Percentiles rank a stretch among this genome's conserved stretches.
These are phyloP conservation scores for Eupristina koningsbergeri DNA, from an alignment of 1,140 invertebrate genomes.

Conservation along the genomic window DNA sequence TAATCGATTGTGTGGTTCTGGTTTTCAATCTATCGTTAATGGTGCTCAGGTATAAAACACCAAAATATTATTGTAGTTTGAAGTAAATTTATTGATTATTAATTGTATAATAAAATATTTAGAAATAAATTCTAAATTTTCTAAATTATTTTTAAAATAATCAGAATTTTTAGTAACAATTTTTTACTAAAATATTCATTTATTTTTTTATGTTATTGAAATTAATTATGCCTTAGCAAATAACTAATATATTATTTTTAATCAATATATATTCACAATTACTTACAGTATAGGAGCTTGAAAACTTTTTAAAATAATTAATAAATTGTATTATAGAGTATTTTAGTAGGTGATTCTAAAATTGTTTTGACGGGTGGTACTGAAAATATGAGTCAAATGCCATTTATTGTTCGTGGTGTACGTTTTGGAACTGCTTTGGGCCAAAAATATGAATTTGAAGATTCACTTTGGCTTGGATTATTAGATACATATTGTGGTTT, in stretches of 20 bases:
- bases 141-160: too few species aligned
- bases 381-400: constrained; percentile 97
- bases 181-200: not conserved
- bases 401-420: constrained; percentile 89
- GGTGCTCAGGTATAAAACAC: constrained; percentile 83
- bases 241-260: not conserved
- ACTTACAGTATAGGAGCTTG: constrained; percentile 30
- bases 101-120: too few species aligned
- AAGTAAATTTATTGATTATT: not conserved
- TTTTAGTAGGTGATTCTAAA: constrained; percentile 87
- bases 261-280: not conserved
- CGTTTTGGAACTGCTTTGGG: constrained; percentile 95
- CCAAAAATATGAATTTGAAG: constrained; percentile 86
- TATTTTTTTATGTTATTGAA: not conserved
- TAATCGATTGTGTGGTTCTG: constrained; percentile 94
- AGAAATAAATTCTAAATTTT: too few species aligned
- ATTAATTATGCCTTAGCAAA: not conserved
- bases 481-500: constrained; percentile 92
- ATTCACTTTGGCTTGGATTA: constrained; percentile 93
- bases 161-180: not conserved
- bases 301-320: not conserved
- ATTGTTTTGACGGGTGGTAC: constrained; percentile 93
- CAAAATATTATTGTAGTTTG: not conserved
- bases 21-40: constrained; percentile 94
- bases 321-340: constrained; percentile 79